These are phyloP conservation scores for Aurelia aurita DNA, from an alignment of 30 jellyfish, hydroid and myxozoan species.

Conservation along the genomic window DNA sequence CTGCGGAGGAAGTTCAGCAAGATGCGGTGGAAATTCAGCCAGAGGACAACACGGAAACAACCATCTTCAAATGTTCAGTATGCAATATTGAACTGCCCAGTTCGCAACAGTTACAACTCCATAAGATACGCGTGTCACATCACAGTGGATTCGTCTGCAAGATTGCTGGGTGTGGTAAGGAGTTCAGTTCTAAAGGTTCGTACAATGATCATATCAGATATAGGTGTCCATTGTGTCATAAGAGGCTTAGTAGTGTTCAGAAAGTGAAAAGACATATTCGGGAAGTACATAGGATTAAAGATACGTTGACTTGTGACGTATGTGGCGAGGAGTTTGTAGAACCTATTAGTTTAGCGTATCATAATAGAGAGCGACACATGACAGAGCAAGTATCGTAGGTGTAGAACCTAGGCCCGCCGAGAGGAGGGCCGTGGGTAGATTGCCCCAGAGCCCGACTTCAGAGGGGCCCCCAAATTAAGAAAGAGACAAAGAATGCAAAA, in stretches of 20 bases:
- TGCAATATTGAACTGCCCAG: not conserved
- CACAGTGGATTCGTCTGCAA: conserved; percentile 21
- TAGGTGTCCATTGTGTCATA: conserved; percentile 33
- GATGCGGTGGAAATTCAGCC: not conserved
- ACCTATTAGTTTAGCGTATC: conserved; percentile 50
- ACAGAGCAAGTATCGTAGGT: not conserved
- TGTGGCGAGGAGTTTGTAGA: conserved; percentile 36
- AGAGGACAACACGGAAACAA: not conserved
- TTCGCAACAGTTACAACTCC: not conserved
- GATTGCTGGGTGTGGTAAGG: conserved; percentile 46
- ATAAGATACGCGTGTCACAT: not conserved
- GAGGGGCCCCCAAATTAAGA: too few species aligned
- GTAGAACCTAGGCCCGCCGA: too few species aligned
- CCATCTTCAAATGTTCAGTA: not conserved
- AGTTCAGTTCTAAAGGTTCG: not conserved
- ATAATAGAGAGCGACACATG: conserved; percentile 35
- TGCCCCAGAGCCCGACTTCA: too few species aligned
- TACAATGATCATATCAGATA: conserved; percentile 4
- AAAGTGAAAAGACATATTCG: conserved; percentile 13
- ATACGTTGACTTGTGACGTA: conserved; percentile 20
- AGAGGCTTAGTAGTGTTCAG: not conserved
- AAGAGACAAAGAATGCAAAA: too few species aligned
- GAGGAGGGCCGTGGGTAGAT: too few species aligned
- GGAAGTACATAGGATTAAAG: conserved; percentile 25
- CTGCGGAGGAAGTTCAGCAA: not conserved